Percentiles rank a stretch among this genome's conserved stretches.
Conservation (phyloP, 2,113 vertebrate genomes). For the Pogona vitticeps region DNA sequence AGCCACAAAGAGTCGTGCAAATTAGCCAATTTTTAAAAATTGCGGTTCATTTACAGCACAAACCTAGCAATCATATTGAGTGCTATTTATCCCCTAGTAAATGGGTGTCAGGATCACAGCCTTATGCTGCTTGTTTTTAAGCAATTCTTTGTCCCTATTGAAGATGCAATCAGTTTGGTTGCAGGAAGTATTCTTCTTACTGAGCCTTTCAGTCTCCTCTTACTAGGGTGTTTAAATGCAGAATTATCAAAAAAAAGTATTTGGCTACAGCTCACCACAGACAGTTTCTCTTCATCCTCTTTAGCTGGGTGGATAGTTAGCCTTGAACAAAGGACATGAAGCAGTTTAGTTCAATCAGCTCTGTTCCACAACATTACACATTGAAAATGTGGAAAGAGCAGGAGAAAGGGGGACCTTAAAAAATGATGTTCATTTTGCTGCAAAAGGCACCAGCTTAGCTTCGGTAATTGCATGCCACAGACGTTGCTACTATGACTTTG, state of each 20-base stretch:
- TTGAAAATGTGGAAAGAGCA: background rate
- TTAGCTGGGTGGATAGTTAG: background rate
- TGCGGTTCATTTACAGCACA: background rate
- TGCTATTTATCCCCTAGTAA: background rate
- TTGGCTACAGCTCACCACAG: constrained; percentile 3
- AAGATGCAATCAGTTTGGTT: background rate
- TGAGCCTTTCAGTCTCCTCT: background rate
- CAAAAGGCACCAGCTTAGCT: background rate
- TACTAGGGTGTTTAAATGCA: background rate
- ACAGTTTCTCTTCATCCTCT: constrained; percentile 9
- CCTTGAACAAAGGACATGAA: constrained; percentile 18
- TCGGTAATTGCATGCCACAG: background rate
- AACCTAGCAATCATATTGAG: background rate
- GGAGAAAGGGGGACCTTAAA: background rate
- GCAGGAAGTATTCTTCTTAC: background rate
- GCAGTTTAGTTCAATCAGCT: constrained; percentile 5
- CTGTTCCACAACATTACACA: background rate
- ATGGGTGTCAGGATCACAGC: background rate
- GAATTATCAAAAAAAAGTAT: background rate
- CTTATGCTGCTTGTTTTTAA: background rate
- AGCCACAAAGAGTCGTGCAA: background rate
- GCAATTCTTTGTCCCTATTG: background rate
- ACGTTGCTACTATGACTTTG: background rate
- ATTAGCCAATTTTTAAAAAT: background rate
- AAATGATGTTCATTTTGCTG: background rate